Evolutionary conservation across 2,113 vertebrate genomes (phyloP).

Genomic region (Pionites leucogaster): DNA sequence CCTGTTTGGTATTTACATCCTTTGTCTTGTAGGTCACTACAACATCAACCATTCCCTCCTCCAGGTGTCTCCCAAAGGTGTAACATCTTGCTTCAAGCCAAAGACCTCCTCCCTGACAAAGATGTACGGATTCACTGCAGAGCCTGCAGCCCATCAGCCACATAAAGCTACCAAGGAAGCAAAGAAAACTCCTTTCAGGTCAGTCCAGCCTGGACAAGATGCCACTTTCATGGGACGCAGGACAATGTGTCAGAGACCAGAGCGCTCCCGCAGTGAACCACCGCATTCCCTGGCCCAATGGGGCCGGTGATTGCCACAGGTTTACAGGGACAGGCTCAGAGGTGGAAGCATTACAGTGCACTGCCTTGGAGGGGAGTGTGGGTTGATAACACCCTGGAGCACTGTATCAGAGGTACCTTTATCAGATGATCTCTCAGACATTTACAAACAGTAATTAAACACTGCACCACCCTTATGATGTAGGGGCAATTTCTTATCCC

Average conservation of each 20-base stretch:
- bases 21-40: constrained; percentile 74
- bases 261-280: not conserved
- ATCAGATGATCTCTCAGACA: constrained; percentile 22
- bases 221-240: accelerated
- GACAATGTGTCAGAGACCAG: not conserved
- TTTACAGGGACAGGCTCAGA: not conserved
- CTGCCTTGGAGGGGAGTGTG: constrained; percentile 4
- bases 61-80: constrained; percentile 55
- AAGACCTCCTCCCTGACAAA: constrained; percentile 44
- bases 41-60: constrained; percentile 61
- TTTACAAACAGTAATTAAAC: constrained; percentile 53
- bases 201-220: constrained; percentile 11
- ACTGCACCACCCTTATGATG: not conserved
- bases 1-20: not conserved
- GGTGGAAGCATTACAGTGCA: not conserved
- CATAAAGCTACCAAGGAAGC: constrained; percentile 5
- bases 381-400: not conserved
- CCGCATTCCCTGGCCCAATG: accelerated
- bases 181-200: constrained; percentile 65
- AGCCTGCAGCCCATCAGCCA: constrained; percentile 75
- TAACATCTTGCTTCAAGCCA: constrained; percentile 78
- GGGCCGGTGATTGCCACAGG: not conserved
- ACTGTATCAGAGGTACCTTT: constrained; percentile 1
- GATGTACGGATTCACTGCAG: constrained; percentile 42
- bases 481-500: not conserved